A percentile compares a stretch with the other conserved stretches of the same genome.
These are phyloP conservation scores for Serranus cabrilla DNA, from an alignment of 2,797 vertebrate species.

Conservation along the genomic window DNA sequence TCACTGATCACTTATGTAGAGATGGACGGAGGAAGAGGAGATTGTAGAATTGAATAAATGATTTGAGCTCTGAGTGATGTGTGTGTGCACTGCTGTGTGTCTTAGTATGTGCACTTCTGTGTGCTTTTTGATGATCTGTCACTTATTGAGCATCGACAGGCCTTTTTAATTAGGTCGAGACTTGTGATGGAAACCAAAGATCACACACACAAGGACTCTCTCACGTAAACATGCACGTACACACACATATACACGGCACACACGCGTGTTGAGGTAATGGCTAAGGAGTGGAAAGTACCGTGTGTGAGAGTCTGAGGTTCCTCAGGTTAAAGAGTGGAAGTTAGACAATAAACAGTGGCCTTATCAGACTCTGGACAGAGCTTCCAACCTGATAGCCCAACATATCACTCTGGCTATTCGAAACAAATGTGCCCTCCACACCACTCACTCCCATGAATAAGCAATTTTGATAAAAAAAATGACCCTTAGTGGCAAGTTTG, in stretches of 20 bases:
- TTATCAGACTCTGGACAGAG: slow-evolving; percentile 81
- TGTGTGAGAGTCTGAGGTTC: slow-evolving; percentile 67
- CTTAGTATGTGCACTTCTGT: not conserved
- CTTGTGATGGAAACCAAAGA: slow-evolving; percentile 61
- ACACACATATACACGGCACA: slow-evolving; percentile 21
- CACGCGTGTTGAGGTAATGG: slow-evolving; percentile 66
- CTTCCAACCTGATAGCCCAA: slow-evolving; percentile 74
- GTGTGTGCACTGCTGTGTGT: not conserved
- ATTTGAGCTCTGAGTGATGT: slow-evolving; percentile 54
- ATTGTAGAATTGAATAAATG: slow-evolving; percentile 69
- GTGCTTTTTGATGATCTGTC: slow-evolving; percentile 56
- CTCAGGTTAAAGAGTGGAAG: slow-evolving; percentile 81
- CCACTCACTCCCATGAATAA: slow-evolving; percentile 44
- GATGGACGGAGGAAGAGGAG: slow-evolving; percentile 69
- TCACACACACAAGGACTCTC: not conserved
- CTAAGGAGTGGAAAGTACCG: slow-evolving; percentile 76
- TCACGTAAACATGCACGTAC: not conserved
- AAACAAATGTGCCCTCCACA: slow-evolving; percentile 74
- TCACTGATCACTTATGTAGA: slow-evolving; percentile 77
- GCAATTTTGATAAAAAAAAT: slow-evolving; percentile 31
- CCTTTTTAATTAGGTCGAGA: slow-evolving; percentile 72
- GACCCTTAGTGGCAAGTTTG: slow-evolving; percentile 15
- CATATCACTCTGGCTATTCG: slow-evolving; percentile 68
- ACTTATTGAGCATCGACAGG: slow-evolving; percentile 48
- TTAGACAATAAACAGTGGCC: slow-evolving; percentile 82